Conservation (phyloP, 2,888 invertebrate species). For the Villa cingulata region DNA sequence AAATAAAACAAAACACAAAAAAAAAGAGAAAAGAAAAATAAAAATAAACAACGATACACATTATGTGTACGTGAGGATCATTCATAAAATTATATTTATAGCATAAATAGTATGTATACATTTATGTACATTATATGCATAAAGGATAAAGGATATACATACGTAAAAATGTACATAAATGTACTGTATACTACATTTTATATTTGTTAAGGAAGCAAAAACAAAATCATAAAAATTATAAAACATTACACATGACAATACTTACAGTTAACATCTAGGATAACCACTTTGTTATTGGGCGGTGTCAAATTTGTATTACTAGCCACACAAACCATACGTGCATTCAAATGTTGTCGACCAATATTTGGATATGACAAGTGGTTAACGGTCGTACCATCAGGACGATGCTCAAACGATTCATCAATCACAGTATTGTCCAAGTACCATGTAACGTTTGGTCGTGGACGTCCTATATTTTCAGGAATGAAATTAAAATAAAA, state of each 20-base stretch:
- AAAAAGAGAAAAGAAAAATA: background rate
- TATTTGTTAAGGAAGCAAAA: too few relatives aligned
- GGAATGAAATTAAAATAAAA: conserved; percentile 5
- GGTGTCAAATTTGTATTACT: conserved; percentile 72
- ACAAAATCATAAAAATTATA: conserved; percentile 6
- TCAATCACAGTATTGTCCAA: conserved; percentile 73
- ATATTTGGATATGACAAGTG: conserved; percentile 66
- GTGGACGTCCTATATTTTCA: conserved; percentile 49
- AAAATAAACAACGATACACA: background rate
- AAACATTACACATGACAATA: conserved; percentile 7
- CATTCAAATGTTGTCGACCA: conserved; percentile 68
- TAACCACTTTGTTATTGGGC: conserved; percentile 62
- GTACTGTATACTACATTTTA: too few relatives aligned
- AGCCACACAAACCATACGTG: conserved; percentile 74
- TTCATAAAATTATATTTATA: too few relatives aligned
- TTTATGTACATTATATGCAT: too few relatives aligned
- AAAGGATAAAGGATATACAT: too few relatives aligned
- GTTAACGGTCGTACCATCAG: conserved; percentile 61
- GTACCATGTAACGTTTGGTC: conserved; percentile 71
- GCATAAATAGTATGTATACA: too few relatives aligned
- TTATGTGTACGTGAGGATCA: too few relatives aligned
- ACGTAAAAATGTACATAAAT: too few relatives aligned
- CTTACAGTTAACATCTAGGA: conserved; percentile 78
- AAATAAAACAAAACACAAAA: too few relatives aligned
- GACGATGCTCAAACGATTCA: conserved; percentile 59